phyloP scores from a whole-genome alignment of 2,113 vertebrate genomes.

The Campylomormyrus tamandua region DNA sequence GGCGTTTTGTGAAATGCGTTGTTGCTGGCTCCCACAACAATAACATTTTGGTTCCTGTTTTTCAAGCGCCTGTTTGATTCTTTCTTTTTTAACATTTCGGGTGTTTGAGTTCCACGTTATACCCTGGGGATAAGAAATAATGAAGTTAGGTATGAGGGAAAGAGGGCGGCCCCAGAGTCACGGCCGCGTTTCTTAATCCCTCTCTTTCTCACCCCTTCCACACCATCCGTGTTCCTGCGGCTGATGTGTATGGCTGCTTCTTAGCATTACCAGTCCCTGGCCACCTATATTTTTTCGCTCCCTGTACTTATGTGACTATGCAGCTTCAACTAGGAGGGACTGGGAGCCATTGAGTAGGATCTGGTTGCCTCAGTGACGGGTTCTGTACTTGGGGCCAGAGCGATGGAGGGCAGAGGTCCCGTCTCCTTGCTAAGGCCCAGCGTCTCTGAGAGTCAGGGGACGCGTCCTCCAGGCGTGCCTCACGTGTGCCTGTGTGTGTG shows the following conservation, averaged over 20 bases:
- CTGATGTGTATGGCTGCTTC: background rate
- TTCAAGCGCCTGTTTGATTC: background rate
- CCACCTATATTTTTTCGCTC: background rate
- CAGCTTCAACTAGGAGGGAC: slow-evolving; percentile 3
- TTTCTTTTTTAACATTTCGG: background rate
- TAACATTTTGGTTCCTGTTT: background rate
- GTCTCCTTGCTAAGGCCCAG: background rate
- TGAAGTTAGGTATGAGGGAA: background rate
- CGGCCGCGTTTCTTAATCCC: background rate
- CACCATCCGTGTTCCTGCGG: background rate
- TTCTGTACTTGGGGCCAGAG: background rate
- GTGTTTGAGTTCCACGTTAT: background rate
- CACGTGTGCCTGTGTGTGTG: background rate
- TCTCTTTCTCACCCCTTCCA: background rate
- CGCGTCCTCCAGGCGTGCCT: background rate
- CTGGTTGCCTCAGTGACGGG: background rate
- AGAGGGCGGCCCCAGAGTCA: background rate
- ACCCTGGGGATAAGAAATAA: background rate
- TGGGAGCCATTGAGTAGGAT: background rate
- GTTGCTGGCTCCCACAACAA: background rate
- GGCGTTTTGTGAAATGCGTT: background rate
- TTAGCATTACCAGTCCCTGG: background rate
- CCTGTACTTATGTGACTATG: background rate
- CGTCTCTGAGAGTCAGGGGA: background rate
- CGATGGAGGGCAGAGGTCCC: background rate